Evolutionary conservation across 1,140 invertebrate genomes (phyloP), one percentile per base, ranked within the genome.

Genomic region (Nautilus pompilius): DNA sequence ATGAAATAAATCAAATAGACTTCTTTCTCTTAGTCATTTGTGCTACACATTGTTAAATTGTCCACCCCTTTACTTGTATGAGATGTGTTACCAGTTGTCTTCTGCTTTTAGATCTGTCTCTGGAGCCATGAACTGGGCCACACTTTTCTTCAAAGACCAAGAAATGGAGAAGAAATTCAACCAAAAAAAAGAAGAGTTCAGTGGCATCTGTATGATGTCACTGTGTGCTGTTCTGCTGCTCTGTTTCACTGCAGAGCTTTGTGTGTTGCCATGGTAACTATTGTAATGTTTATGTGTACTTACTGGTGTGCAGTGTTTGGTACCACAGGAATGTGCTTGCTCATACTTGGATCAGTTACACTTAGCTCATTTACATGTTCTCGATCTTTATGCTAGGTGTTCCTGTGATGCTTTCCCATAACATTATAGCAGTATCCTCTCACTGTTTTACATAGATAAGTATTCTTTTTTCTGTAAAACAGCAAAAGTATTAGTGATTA

Each of bases 91-190:
- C 26, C 26, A 56, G 26, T 24, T 22, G 8, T 5, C 54, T 29
- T n/a, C 5, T 32, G 5, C 36, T n/a, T n/a, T n/a, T n/a, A 70
- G 68, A 41, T 22, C 33, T 1, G 30, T 70, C 2, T 55, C 33
- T 4, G 49, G 56, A 20, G 55, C 57, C 13, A 22, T 68, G 26
- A 66, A 73, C 26, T 57, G 53, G 13, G 22, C 79, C 17, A 81
- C 75, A 5, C 60, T 80, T 15, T 63, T 62, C 41, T 82, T 82
- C 70, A 71, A 58, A 22, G 70, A 80, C 41, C 45, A 48, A 6
- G 58, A 61, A n/a, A 5, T 69, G 32, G 76, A 78, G 55, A 57
- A 58, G 1, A 68, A 78, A 36, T 73, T 71, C 51, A 58, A 68
- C 33, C 67, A 68, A 54, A 65, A 68, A 17, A 69, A 66, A 41